Base-by-base conservation (phyloP, 2,888 invertebrate species). In the Harpalus rubripes region DNA sequence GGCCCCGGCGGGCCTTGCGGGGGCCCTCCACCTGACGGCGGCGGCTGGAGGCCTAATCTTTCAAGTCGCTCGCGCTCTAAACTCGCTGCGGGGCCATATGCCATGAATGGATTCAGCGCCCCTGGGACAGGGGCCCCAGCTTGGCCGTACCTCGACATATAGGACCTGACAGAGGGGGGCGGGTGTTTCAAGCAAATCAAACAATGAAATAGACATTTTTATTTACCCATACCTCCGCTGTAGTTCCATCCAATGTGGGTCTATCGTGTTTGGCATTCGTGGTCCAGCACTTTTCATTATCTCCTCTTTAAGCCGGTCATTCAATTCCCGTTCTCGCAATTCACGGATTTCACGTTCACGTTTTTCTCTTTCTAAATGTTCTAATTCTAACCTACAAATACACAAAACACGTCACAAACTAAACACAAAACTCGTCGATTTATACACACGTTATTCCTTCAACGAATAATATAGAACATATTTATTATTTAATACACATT, bases 31-130 rank as follows among this genome's bases (percentile, higher is more conserved):
- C 22, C 56, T 2, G 22, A 32, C 0, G 16, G 76, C 6, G 84
- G 84, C 41, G 92, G 92, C 72, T 93, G 95, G 87, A 95, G 96
- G 90, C 97, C 97, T 88, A 97, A 92, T 89, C 96, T 92, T 90
- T 97, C 97, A 18, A 97, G 92, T 81, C 98, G 94, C 91, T 98
- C 98, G 85, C 98, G 93, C 90, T 98, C 98, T 89, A 98, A 92
- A 6, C 93, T 93, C 22, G 84, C 84, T 3, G 84, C 84, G n/a
- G 84, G 68, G 18, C 93, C 93, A 87, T 95, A 94, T 79, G 96
- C 96, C n/a, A 96, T 95, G 7, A 95, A 95, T 88, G 95, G 95
- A 89, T 95, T 96, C 87, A 94, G 94, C 0, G 39, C 68, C 4
- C 68, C 68, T 59, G 95, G 93, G 1, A 44, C 44, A 6, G 92